These are phyloP conservation scores for Amblyteles armatorius DNA, from an alignment of 2,888 invertebrate species.

Conservation along the genomic window DNA sequence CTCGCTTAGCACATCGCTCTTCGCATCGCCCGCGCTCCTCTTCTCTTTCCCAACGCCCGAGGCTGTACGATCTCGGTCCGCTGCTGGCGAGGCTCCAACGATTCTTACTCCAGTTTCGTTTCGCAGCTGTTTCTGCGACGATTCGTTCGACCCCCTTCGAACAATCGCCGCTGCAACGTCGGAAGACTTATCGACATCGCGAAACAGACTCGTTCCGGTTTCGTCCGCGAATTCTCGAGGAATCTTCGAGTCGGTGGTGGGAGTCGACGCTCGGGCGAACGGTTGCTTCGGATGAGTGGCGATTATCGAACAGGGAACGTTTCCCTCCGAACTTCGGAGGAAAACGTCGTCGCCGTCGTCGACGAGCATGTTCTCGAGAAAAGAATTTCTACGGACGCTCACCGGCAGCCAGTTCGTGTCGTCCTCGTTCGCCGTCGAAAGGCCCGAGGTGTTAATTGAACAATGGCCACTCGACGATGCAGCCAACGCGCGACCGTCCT, in stretches of 20 bases:
- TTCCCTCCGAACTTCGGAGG: constrained; percentile 27
- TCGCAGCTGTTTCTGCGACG: constrained; percentile 35
- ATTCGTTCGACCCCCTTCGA: constrained; percentile 34
- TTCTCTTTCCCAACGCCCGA: constrained; percentile 36
- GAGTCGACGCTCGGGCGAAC: constrained; percentile 15
- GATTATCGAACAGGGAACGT: constrained; percentile 67
- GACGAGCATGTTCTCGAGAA: constrained; percentile 79
- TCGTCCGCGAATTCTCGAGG: constrained; percentile 2
- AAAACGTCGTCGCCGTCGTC: constrained; percentile 67
- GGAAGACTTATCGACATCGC: constrained; percentile 16
- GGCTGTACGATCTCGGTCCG: constrained; percentile 10
- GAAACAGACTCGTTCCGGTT: not conserved
- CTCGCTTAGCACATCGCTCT: constrained; percentile 80
- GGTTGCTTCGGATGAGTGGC: constrained; percentile 70
- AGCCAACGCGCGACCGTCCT: not conserved
- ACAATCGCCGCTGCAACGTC: not conserved
- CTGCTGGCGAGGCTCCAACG: constrained; percentile 50
- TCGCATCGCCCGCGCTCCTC: constrained; percentile 74
- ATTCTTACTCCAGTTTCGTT: constrained; percentile 41
- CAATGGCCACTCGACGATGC: not conserved
- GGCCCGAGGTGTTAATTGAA: not conserved
- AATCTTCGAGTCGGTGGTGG: not conserved
- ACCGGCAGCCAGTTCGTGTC: constrained; percentile 61
- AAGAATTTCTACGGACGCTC: constrained; percentile 75
- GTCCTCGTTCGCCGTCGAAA: constrained; percentile 13